Base-by-base conservation (phyloP, 1,140 invertebrate species). In the Lepidotrigona ventralis region DNA sequence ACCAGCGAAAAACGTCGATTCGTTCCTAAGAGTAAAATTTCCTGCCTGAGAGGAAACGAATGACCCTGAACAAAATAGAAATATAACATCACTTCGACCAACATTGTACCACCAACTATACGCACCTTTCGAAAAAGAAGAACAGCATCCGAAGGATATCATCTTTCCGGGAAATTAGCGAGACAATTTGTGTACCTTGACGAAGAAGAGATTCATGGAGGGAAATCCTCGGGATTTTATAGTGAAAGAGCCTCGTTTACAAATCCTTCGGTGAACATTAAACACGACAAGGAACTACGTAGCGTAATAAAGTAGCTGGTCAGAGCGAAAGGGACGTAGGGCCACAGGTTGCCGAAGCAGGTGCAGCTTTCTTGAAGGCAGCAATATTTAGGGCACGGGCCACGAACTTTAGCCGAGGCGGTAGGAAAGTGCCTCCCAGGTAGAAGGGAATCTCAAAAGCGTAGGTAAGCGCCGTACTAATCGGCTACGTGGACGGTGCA, bases 331-430 rank as follows among this genome's bases (percentile, higher is more conserved):
- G 23, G 23, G 11, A n/a, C 58, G 11, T n/a, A 60, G 14, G 58
- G 58, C 58, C 23, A 60, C 58, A 77, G 76, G 29, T 83, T 63
- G 39, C 5, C 46, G 21, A 12, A 39, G 56, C 82, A 84, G 82
- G 82, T 84, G 77, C 3, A 64, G 0, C 15, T 56, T 6, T 1
- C 4, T 53, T 11, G 19, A 64, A 68, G 58, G 4, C 69, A 51
- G 1, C 0, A n/a, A 73, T 58, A 79, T 84, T 79, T 73, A 33
- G 77, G 76, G 23, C 54, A 53, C n/a, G n/a, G 11, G 17, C 2
- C 11, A 23, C n/a, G 6, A 58, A 11, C n/a, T 12, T 33, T 21
- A 46, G 19, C 23, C 2, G 15, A 60, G 17, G 29, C 11, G 26
- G 51, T 68, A 54, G 14, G 26, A 9, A 53, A 39, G 51, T 26